These are phyloP conservation scores for Metopolophium dirhodum DNA, from an alignment of 1,140 invertebrate genomes.

Conservation along the genomic window DNA sequence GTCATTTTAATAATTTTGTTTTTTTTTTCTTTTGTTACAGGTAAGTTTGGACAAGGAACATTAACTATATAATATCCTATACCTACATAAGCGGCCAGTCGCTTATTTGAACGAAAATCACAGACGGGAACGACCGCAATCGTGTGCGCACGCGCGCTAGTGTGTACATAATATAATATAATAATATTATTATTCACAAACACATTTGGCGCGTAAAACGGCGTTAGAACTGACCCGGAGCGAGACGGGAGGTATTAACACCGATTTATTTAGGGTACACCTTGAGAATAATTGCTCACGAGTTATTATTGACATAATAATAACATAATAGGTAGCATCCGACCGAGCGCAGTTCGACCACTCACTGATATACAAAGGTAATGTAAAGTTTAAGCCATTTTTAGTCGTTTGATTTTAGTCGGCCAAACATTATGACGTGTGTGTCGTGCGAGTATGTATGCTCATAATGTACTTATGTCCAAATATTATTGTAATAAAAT, in stretches of 20 bases:
- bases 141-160: neutral
- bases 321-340: neutral
- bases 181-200: neutral
- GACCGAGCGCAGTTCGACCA: neutral
- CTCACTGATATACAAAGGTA: neutral
- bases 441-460: neutral
- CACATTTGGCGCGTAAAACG: neutral
- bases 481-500: slow-evolving; percentile 22
- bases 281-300: neutral
- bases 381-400: neutral
- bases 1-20: neutral
- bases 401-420: neutral
- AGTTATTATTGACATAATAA: neutral
- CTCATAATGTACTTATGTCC: neutral
- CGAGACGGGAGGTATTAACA: neutral
- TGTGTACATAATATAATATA: neutral
- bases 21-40: slow-evolving; percentile 34
- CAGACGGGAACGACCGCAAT: neutral
- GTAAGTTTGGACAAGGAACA: slow-evolving; percentile 15
- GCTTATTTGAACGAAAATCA: neutral
- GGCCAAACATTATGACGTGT: neutral
- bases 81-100: neutral
- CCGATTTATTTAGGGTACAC: neutral
- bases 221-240: neutral
- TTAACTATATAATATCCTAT: neutral